Conservation (phyloP, 1,140 invertebrate species). For the Diorhabda sublineata region DNA sequence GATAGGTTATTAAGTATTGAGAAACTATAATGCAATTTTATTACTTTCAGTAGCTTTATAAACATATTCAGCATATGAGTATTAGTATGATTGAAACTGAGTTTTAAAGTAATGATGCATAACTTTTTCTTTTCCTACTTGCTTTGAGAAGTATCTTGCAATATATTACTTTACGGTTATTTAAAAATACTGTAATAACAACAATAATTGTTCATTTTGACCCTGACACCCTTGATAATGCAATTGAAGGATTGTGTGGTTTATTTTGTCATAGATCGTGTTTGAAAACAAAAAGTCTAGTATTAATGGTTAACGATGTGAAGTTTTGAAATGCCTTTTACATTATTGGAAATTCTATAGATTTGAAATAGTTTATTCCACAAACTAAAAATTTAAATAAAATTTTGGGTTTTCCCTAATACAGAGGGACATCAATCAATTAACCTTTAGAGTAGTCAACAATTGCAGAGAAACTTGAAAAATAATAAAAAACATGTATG, state of each 20-base stretch:
- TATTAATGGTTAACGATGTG: slow-evolving; percentile 12
- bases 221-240: slow-evolving; percentile 17
- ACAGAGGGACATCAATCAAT: too few species aligned
- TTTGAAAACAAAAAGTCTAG: slow-evolving; percentile 14
- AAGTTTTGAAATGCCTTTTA: slow-evolving; percentile 11
- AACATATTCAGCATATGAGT: too few species aligned
- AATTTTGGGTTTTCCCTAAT: too few species aligned
- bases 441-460: too few species aligned
- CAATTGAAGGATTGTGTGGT: slow-evolving; percentile 7
- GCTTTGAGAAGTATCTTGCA: background rate
- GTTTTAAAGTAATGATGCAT: too few species aligned
- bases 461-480: too few species aligned
- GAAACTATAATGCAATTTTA: too few species aligned
- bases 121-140: too few species aligned
- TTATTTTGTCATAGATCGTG: slow-evolving; percentile 14
- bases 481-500: too few species aligned
- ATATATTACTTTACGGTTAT: background rate
- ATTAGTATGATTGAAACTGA: too few species aligned
- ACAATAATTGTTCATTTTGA: slow-evolving; percentile 5
- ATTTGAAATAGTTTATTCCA: slow-evolving; percentile 9
- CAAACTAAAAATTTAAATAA: background rate
- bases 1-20: too few species aligned
- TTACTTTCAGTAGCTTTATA: too few species aligned
- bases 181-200: background rate
- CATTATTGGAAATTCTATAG: slow-evolving; percentile 15